Evolutionary conservation across 2,797 vertebrate genomes (phyloP).

Genomic region (Pseudochirops cupreus): DNA sequence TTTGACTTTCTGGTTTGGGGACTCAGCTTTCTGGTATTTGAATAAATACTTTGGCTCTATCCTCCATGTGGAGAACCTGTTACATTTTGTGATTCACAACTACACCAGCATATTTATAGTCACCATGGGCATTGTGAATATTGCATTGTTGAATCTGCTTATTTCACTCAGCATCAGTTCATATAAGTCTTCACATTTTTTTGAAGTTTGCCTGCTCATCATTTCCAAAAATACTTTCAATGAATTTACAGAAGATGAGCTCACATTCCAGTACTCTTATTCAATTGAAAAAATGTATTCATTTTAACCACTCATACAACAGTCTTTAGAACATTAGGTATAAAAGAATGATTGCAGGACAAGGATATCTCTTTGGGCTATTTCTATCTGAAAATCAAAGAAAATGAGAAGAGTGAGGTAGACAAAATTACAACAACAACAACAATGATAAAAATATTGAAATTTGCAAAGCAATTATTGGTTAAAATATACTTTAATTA

Average conservation of each 20-base stretch:
- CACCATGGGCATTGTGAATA: no score
- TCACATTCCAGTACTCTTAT: not conserved
- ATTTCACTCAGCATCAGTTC: no score
- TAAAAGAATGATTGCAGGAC: not conserved
- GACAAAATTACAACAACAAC: not conserved
- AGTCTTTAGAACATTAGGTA: not conserved
- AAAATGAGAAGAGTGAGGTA: not conserved
- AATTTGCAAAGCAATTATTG: not conserved
- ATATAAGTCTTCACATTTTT: no score
- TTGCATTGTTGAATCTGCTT: no score
- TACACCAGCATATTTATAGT: no score
- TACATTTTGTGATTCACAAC: no score
- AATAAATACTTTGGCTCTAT: no score
- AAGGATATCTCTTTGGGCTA: not conserved
- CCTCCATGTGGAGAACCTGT: no score
- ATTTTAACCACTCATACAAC: not conserved
- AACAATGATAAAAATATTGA: not conserved
- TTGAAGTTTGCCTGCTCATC: no score
- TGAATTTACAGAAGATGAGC: not conserved
- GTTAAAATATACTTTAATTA: not conserved
- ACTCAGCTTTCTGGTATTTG: no score
- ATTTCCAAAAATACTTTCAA: not conserved
- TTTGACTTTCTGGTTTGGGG: no score
- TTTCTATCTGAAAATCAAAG: not conserved
- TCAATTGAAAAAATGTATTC: not conserved